Evolutionary conservation across 2,888 invertebrate genomes (phyloP).

Genomic region (Margaritifera margaritifera): DNA sequence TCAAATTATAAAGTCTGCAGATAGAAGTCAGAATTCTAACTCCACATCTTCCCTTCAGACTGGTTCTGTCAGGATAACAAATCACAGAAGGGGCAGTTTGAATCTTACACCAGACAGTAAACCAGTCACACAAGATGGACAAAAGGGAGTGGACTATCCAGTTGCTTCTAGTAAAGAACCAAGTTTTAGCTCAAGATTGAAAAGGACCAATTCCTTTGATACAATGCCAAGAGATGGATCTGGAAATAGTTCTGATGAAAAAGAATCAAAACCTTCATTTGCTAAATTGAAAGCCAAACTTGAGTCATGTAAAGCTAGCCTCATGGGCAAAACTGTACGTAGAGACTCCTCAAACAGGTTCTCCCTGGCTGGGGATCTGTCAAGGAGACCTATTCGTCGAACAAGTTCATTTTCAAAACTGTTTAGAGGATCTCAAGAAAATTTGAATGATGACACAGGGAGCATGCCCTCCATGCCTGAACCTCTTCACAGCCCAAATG

Average conservation of each 20-base stretch:
- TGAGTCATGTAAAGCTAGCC: constrained; percentile 59
- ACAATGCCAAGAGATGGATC: constrained; percentile 26
- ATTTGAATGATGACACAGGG: background rate
- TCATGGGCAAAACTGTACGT: constrained; percentile 41
- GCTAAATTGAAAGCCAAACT: constrained; percentile 63
- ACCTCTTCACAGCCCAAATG: constrained; percentile 6
- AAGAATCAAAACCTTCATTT: constrained; percentile 37
- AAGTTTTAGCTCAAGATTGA: constrained; percentile 16
- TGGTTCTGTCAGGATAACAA: background rate
- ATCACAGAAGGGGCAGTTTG: constrained; percentile 4
- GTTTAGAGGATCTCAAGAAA: constrained; percentile 27
- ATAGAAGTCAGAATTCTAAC: too few relatives aligned
- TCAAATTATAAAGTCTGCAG: background rate
- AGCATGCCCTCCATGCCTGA: background rate
- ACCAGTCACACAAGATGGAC: background rate
- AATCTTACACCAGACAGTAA: constrained; percentile 1
- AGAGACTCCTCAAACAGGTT: constrained; percentile 24
- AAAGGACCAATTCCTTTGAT: constrained; percentile 48
- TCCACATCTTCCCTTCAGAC: background rate
- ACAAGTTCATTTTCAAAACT: constrained; percentile 50
- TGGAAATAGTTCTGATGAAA: constrained; percentile 18
- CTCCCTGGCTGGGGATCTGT: constrained; percentile 22
- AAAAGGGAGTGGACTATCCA: background rate
- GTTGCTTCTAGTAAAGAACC: constrained; percentile 1
- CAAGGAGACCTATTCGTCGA: constrained; percentile 41